A percentile compares a stretch with the other conserved stretches of the same genome.
Conservation (phyloP, 2,797 vertebrate genomes). For the Simalia tracyae region DNA sequence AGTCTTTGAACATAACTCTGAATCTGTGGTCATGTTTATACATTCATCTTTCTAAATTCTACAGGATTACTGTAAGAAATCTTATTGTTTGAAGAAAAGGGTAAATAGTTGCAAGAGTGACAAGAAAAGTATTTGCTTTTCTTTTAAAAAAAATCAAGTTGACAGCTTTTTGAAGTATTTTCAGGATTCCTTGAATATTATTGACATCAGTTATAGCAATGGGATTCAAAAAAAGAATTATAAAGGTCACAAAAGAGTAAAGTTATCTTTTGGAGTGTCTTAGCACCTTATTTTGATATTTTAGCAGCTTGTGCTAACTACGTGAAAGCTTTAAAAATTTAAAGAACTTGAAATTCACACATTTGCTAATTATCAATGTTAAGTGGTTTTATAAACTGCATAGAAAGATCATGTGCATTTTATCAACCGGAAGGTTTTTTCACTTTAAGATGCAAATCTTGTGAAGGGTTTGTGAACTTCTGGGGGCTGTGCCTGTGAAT, state of each 20-base stretch:
- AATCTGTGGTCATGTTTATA: conserved; percentile 13
- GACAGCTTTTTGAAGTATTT: not conserved
- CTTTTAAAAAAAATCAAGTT: not conserved
- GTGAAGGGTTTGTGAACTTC: conserved; percentile 37
- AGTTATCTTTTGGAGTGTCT: not conserved
- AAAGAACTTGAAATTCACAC: not conserved
- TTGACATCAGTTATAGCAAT: not conserved
- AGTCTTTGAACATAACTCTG: not conserved
- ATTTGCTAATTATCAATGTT: not conserved
- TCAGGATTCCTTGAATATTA: not conserved
- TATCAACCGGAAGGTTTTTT: not conserved
- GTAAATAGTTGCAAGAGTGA: accelerated
- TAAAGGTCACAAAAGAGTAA: not conserved
- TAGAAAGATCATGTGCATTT: not conserved
- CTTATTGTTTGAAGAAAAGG: conserved; percentile 12
- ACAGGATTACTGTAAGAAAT: not conserved
- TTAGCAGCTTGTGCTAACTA: too few species aligned
- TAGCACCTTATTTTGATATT: not conserved
- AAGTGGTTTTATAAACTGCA: not conserved
- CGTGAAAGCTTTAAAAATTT: not conserved
- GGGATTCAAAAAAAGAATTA: not conserved
- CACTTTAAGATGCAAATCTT: conserved; percentile 34
- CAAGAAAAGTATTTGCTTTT: not conserved
- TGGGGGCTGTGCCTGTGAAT: conserved; percentile 23
- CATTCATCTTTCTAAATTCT: conserved; percentile 9